Percentiles rank a stretch among this genome's conserved stretches.
phyloP scores from a whole-genome alignment of 2,888 invertebrate species.

The Adineta ricciae region DNA sequence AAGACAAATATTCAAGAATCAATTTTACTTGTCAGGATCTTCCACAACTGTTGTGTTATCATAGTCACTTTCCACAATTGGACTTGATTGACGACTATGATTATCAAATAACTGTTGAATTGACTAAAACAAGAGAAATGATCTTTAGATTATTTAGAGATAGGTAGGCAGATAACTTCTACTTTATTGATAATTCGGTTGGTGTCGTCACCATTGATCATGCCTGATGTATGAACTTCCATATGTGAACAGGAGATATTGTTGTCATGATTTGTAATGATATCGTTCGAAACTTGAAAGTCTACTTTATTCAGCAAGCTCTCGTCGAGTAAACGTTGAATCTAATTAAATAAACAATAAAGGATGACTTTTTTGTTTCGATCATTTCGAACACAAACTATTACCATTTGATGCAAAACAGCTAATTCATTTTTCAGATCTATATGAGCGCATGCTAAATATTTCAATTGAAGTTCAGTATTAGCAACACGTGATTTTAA shows the following conservation, averaged over 20 bases:
- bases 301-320: not conserved
- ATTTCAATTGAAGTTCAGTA: conserved; percentile 6
- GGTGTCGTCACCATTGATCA: not conserved
- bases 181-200: not conserved
- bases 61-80: conserved; percentile 19
- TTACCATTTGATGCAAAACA: conserved; percentile 15
- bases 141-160: too few relatives aligned
- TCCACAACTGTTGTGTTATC: conserved; percentile 1
- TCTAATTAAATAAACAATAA: too few relatives aligned
- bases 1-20: not conserved
- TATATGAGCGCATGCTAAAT: conserved; percentile 14
- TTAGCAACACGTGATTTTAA: not conserved
- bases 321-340: conserved; percentile 17
- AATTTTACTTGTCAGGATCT: not conserved
- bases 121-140: not conserved
- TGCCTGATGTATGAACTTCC: not conserved
- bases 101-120: not conserved
- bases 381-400: too few relatives aligned
- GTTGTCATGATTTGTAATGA: not conserved
- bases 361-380: too few relatives aligned
- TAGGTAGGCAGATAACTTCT: not conserved
- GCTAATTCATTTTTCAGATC: conserved; percentile 18
- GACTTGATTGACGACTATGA: conserved; percentile 17
- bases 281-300: not conserved
- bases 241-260: not conserved